Evolutionary conservation across 2,113 vertebrate genomes (phyloP).

Genomic region (Plecotus auritus): DNA sequence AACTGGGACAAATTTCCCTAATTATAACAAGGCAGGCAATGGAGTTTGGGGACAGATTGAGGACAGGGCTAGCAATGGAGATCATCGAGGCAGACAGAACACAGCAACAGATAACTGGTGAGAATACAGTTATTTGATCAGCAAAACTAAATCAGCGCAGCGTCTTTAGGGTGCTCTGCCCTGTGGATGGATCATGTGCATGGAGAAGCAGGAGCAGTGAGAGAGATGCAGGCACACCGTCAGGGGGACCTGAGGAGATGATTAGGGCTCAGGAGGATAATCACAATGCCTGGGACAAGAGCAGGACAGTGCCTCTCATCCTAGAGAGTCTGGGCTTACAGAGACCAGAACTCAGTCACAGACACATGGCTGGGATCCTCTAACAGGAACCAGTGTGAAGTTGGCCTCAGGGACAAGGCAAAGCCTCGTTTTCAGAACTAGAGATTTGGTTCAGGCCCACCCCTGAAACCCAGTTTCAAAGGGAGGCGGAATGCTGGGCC

Average conservation of each 20-base stretch:
- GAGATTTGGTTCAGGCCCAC: not conserved
- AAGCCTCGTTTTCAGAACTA: not conserved
- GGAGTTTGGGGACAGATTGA: not conserved
- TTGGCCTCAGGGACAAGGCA: not conserved
- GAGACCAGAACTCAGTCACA: not conserved
- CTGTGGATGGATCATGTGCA: accelerated
- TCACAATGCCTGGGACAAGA: not conserved
- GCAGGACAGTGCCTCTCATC: not conserved
- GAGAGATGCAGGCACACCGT: not conserved
- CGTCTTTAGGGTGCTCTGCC: not conserved
- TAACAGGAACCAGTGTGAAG: not conserved
- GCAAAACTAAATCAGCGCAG: not conserved
- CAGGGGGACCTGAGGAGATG: too few relatives aligned
- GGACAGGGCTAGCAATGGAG: not conserved
- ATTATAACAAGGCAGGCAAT: not conserved
- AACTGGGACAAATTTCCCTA: slow-evolving; percentile 16
- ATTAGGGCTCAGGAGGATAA: not conserved
- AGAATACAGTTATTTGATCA: not conserved
- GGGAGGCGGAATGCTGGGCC: not conserved
- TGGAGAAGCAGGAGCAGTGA: not conserved
- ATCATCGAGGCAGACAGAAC: not conserved
- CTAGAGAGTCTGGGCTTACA: not conserved
- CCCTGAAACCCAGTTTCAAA: not conserved
- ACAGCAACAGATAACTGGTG: not conserved
- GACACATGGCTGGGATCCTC: not conserved